Percentiles rank a stretch among this genome's conserved stretches.
phyloP scores from a whole-genome alignment of 2,888 invertebrate genomes.

The Stenurella melanura region DNA sequence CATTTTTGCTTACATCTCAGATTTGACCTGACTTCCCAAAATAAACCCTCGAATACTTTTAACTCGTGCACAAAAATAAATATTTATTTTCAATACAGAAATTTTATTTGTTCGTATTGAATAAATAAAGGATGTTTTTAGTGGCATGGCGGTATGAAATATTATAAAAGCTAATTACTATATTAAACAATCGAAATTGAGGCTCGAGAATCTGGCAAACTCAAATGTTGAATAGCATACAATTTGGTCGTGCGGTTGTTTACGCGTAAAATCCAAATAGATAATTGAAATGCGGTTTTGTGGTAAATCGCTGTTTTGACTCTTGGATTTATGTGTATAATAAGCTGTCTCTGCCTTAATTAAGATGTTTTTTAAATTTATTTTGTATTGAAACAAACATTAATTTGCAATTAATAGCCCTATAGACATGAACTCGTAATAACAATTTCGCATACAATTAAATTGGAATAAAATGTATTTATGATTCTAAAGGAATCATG shows the following conservation, averaged over 20 bases:
- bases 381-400: neutral
- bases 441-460: neutral
- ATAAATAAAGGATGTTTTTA: neutral
- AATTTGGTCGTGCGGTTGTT: constrained; percentile 19
- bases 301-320: constrained; percentile 1
- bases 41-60: no score
- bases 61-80: no score
- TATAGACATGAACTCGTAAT: neutral
- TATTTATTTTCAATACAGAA: no score
- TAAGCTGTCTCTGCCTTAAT: neutral
- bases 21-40: no score
- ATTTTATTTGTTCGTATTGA: neutral
- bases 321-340: neutral
- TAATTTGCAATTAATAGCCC: neutral
- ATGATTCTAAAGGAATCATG: neutral
- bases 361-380: neutral
- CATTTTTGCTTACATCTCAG: no score
- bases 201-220: neutral
- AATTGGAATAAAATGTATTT: neutral
- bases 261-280: constrained; percentile 18
- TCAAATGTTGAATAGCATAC: constrained; percentile 4
- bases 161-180: neutral
- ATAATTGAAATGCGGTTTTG: constrained; percentile 19
- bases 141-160: neutral
- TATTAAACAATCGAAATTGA: neutral